Percentiles rank a stretch among this genome's conserved stretches.
phyloP scores from a whole-genome alignment of 2,888 invertebrate genomes.

The Bombylius major region DNA sequence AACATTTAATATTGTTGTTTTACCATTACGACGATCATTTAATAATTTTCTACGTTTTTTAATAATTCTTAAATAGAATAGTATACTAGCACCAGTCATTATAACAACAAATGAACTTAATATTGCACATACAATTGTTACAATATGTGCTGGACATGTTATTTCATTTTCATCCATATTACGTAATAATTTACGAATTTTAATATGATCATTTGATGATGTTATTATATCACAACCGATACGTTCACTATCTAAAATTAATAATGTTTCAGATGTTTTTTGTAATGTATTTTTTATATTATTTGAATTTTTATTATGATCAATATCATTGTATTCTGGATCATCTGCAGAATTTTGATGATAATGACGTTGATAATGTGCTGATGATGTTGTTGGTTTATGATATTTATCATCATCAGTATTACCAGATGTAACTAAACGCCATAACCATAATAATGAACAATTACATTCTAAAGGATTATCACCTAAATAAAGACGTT shows the following conservation, averaged over 20 bases:
- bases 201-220: slow-evolving; percentile 19
- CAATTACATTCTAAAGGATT: slow-evolving; percentile 81
- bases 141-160: slow-evolving; percentile 36
- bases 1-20: slow-evolving; percentile 34
- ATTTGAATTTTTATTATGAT: not conserved
- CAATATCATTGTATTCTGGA: not conserved
- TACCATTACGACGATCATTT: slow-evolving; percentile 31
- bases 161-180: slow-evolving; percentile 35
- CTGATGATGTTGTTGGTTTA: not conserved
- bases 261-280: not conserved
- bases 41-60: slow-evolving; percentile 32
- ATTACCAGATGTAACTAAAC: slow-evolving; percentile 40
- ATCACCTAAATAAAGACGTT: slow-evolving; percentile 60
- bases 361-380: not conserved
- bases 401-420: slow-evolving; percentile 22
- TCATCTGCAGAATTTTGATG: not conserved
- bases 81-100: slow-evolving; percentile 33
- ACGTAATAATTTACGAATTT: slow-evolving; percentile 26
- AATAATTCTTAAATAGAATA: slow-evolving; percentile 33
- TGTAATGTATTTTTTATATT: not conserved
- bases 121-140: slow-evolving; percentile 37
- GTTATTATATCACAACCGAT: slow-evolving; percentile 35
- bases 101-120: slow-evolving; percentile 32
- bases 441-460: slow-evolving; percentile 77
- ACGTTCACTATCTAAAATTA: slow-evolving; percentile 31